phyloP scores from a whole-genome alignment of 1,140 invertebrate species.

The Formica selysi region DNA sequence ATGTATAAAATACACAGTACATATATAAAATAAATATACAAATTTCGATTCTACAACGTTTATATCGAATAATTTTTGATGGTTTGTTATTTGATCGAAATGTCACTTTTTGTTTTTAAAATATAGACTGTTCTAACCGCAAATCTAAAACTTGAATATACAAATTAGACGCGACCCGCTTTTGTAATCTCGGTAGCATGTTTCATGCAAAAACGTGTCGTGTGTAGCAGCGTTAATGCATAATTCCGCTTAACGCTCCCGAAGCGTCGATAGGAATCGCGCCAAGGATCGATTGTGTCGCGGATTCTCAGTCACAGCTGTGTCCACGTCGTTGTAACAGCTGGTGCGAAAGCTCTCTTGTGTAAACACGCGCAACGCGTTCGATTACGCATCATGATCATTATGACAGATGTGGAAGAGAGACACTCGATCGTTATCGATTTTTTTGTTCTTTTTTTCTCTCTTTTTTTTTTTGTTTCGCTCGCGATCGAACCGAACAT shows the following conservation, averaged over 20 bases:
- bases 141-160: slow-evolving; percentile 16
- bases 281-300: slow-evolving; percentile 67
- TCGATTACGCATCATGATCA: slow-evolving; percentile 31
- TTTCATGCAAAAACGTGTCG: slow-evolving; percentile 28
- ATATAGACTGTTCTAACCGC: not conserved
- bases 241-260: slow-evolving; percentile 41
- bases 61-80: slow-evolving; percentile 3
- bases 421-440: slow-evolving; percentile 40
- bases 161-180: slow-evolving; percentile 18
- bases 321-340: slow-evolving; percentile 61
- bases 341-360: slow-evolving; percentile 68
- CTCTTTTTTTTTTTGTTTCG: not conserved
- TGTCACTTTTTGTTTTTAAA: not conserved
- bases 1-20: not conserved
- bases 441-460: not conserved
- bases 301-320: slow-evolving; percentile 70
- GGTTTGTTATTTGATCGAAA: not conserved
- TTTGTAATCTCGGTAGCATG: slow-evolving; percentile 3
- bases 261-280: slow-evolving; percentile 62
- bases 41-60: not conserved
- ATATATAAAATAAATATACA: not conserved
- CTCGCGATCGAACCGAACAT: not conserved
- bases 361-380: slow-evolving; percentile 67
- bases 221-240: slow-evolving; percentile 51
- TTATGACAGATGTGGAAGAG: slow-evolving; percentile 65